Conservation (phyloP, 1,140 invertebrate genomes). For the Conopomorpha cramerella region DNA sequence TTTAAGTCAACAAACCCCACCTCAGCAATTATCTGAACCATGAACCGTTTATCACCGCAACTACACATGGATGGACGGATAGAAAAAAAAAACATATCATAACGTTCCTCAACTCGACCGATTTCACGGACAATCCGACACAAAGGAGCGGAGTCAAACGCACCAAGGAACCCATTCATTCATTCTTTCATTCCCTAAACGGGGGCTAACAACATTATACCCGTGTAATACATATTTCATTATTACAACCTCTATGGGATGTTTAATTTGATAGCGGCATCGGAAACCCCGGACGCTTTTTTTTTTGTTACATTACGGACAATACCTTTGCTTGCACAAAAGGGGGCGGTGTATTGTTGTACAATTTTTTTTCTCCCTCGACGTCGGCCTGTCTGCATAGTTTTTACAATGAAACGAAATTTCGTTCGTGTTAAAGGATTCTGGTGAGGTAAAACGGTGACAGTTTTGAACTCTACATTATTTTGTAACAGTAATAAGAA, state of each 20-base stretch:
- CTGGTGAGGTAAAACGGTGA: no score
- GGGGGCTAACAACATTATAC: constrained; percentile 57
- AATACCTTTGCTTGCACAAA: constrained; percentile 27
- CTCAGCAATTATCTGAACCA: constrained; percentile 32
- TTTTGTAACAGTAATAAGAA: no score
- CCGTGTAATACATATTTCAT: constrained; percentile 60
- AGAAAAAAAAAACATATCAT: constrained; percentile 36
- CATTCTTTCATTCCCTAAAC: constrained; percentile 32
- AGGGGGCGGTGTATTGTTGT: constrained; percentile 56
- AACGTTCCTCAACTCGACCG: constrained; percentile 34
- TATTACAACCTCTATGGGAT: constrained; percentile 51
- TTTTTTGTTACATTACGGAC: constrained; percentile 27
- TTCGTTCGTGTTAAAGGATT: no score
- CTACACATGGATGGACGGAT: background rate
- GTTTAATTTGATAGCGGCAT: constrained; percentile 50
- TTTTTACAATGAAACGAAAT: no score
- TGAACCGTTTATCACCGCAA: constrained; percentile 8
- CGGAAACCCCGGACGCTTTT: constrained; percentile 32
- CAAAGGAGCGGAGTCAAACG: constrained; percentile 50
- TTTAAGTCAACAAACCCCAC: constrained; percentile 6
- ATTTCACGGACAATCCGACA: constrained; percentile 48
- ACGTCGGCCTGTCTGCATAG: no score
- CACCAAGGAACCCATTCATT: constrained; percentile 33
- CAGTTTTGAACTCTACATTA: no score
- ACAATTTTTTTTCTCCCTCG: constrained; percentile 48